Percentiles rank a stretch among this genome's conserved stretches.
Evolutionary conservation across 64 coral and sea anemone genomes (phyloP).

Genomic region (Montipora cactus): DNA sequence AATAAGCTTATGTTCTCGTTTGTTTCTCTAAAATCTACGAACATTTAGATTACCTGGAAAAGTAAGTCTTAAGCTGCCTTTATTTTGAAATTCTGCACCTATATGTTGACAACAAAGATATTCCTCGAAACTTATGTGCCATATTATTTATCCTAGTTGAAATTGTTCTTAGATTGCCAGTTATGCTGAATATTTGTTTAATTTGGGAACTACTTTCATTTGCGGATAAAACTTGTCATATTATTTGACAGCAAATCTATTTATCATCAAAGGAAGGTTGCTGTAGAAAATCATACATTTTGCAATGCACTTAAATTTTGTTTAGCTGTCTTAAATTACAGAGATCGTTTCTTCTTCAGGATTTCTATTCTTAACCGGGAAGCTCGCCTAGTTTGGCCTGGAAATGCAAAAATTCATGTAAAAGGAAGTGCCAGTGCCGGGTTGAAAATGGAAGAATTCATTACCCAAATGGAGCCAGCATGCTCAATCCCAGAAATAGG

Average conservation of each 20-base stretch:
- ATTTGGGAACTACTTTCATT: no score
- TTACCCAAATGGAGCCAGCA: not conserved
- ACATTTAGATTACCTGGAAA: slow-evolving; percentile 33
- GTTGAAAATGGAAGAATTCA: slow-evolving; percentile 51
- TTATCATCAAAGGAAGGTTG: not conserved
- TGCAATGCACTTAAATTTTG: not conserved
- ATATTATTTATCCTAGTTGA: no score
- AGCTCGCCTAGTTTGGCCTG: slow-evolving; percentile 3
- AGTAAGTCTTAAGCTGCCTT: slow-evolving; percentile 29
- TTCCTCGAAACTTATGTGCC: no score
- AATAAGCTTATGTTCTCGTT: no score
- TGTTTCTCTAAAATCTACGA: no score
- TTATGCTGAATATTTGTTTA: no score
- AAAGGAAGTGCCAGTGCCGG: slow-evolving; percentile 1
- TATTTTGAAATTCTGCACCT: no score
- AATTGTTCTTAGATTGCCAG: no score
- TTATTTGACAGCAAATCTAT: not conserved
- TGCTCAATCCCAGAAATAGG: slow-evolving; percentile 9
- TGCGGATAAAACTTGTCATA: not conserved
- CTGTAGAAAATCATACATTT: not conserved
- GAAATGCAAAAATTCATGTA: slow-evolving; percentile 47
- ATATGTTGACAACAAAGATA: no score
- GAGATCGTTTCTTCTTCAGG: slow-evolving; percentile 7
- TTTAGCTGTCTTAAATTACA: not conserved
- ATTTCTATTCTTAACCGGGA: slow-evolving; percentile 34